Evolutionary conservation across 1,140 invertebrate species (phyloP).

Genomic region (Elymnias hypermnestra): DNA sequence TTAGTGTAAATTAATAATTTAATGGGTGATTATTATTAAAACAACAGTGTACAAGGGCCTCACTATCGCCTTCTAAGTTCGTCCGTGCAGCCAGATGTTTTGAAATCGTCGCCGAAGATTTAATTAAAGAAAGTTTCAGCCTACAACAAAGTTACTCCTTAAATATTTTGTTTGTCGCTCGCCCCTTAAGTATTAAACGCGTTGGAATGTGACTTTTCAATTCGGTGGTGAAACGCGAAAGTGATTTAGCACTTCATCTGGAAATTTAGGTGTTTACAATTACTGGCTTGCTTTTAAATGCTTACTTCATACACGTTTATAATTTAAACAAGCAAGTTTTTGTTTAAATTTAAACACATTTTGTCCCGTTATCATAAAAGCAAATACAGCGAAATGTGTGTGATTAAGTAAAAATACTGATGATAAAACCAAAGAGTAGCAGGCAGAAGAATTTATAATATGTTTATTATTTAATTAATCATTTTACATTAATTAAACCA

Average conservation of each 20-base stretch:
- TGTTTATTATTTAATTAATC: too few relatives aligned
- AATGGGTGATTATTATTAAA: not conserved
- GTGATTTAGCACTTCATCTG: constrained; percentile 8
- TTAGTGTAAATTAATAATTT: too few relatives aligned
- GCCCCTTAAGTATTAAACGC: constrained; percentile 3
- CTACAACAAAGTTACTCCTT: constrained; percentile 40
- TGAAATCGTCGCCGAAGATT: constrained; percentile 49
- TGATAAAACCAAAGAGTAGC: too few relatives aligned
- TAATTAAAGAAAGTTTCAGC: constrained; percentile 52
- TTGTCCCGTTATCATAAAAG: too few relatives aligned
- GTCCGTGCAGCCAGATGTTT: constrained; percentile 44
- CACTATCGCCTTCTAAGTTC: constrained; percentile 20
- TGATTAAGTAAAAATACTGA: too few relatives aligned
- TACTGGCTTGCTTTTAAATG: constrained; percentile 2
- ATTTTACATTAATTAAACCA: too few relatives aligned
- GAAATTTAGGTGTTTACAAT: not conserved
- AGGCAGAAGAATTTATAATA: too few relatives aligned
- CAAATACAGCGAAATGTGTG: too few relatives aligned
- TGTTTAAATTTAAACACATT: too few relatives aligned
- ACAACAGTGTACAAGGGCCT: constrained; percentile 16
- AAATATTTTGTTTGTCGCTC: constrained; percentile 45
- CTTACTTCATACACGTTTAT: constrained; percentile 1
- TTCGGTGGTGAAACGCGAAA: constrained; percentile 5
- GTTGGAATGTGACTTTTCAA: constrained; percentile 5
- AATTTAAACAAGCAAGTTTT: too few relatives aligned